Conservation (phyloP, 2,888 invertebrate species). For the Ochropleura plecta region DNA sequence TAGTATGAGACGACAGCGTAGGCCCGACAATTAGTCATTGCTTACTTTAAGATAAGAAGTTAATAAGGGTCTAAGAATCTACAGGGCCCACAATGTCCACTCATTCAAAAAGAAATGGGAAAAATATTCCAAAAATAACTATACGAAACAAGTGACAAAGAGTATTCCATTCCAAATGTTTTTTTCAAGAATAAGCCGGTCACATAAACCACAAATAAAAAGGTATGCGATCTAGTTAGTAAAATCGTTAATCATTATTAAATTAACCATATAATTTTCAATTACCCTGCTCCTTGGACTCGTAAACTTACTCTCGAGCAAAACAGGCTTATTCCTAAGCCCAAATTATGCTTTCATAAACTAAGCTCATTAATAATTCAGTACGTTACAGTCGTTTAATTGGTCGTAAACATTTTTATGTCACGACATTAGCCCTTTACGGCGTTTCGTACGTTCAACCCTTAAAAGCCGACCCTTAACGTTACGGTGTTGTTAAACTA, state of each 20-base stretch:
- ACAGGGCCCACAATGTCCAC: too few species aligned
- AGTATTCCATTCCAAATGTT: too few species aligned
- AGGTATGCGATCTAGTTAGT: background rate
- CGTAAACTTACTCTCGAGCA: conserved; percentile 14
- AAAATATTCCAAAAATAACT: too few species aligned
- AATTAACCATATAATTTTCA: background rate
- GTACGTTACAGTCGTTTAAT: conserved; percentile 42
- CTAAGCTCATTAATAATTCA: conserved; percentile 56
- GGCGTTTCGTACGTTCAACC: conserved; percentile 23
- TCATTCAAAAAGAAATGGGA: too few species aligned
- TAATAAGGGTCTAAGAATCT: too few species aligned
- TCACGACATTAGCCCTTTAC: conserved; percentile 54
- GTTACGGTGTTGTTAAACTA: conserved; percentile 47
- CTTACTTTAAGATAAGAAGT: too few species aligned
- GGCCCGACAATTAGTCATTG: too few species aligned
- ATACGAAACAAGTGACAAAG: too few species aligned
- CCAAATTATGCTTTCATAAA: conserved; percentile 43
- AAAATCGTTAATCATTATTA: background rate
- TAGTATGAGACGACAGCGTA: too few species aligned
- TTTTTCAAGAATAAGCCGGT: background rate
- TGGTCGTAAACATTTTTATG: conserved; percentile 58
- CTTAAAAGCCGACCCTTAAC: conserved; percentile 36
- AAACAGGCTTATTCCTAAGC: conserved; percentile 19
- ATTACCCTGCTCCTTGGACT: background rate
- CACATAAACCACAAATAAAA: background rate